These are phyloP conservation scores for Tachina grossa DNA, from an alignment of 2,888 invertebrate genomes.

Conservation along the genomic window DNA sequence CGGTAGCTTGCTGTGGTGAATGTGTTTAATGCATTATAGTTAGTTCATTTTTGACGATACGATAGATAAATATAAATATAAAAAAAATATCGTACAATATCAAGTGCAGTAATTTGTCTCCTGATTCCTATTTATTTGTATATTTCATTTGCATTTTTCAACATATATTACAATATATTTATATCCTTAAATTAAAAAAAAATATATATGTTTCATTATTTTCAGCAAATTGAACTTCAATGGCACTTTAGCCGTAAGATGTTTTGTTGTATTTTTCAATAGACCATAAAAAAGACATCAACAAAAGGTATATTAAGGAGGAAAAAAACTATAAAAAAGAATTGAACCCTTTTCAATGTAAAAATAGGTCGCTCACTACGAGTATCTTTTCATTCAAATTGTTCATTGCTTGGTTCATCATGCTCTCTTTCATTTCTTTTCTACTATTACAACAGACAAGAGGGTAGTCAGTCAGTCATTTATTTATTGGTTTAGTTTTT, in stretches of 20 bases:
- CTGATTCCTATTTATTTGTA: background rate
- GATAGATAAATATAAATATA: too few species aligned
- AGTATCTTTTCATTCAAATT: conserved; percentile 13
- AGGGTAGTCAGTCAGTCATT: background rate
- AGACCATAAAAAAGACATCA: background rate
- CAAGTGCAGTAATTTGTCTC: background rate
- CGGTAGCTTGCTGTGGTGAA: too few species aligned
- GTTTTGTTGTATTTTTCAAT: background rate
- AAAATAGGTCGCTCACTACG: conserved; percentile 29
- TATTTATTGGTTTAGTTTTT: conserved; percentile 7
- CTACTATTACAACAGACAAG: background rate
- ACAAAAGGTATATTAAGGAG: background rate
- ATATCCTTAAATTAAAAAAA: background rate
- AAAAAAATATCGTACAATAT: too few species aligned
- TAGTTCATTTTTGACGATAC: too few species aligned
- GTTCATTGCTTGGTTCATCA: conserved; percentile 4
- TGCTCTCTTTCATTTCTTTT: background rate
- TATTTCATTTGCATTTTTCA: background rate
- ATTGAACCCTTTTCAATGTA: conserved; percentile 43
- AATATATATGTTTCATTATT: conserved; percentile 7
- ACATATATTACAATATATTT: background rate
- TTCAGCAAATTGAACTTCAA: conserved; percentile 2
- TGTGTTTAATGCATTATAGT: too few species aligned
- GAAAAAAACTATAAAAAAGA: background rate
- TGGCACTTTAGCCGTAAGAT: background rate